Conservation (phyloP, 1,140 invertebrate genomes). For the Nomia melanderi region DNA sequence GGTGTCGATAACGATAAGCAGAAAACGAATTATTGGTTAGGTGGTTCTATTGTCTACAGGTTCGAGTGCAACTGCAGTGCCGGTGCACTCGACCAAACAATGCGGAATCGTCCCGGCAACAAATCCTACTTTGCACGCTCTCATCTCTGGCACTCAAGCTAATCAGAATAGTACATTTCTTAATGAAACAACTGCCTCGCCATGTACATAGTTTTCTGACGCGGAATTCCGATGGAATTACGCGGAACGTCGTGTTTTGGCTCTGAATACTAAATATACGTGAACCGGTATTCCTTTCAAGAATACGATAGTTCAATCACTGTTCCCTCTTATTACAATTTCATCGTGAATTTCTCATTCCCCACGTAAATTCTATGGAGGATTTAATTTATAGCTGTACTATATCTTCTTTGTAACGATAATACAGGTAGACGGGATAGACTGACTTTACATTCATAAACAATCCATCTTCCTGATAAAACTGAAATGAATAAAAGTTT, state of each 20-base stretch:
- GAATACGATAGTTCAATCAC: too few species aligned
- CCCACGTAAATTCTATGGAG: too few species aligned
- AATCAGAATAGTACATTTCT: constrained; percentile 43
- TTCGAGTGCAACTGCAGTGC: constrained; percentile 21
- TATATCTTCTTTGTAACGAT: too few species aligned
- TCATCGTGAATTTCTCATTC: background rate
- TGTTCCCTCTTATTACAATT: background rate
- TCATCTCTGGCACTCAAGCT: constrained; percentile 26
- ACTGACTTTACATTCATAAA: too few species aligned
- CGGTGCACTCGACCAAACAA: constrained; percentile 38
- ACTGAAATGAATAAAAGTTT: too few species aligned
- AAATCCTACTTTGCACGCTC: constrained; percentile 39
- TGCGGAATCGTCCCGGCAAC: constrained; percentile 28
- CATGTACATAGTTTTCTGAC: constrained; percentile 30
- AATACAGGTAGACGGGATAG: too few species aligned
- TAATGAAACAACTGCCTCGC: constrained; percentile 43
- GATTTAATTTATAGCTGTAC: too few species aligned
- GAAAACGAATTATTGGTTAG: constrained; percentile 34
- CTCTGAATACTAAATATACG: background rate
- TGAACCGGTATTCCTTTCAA: background rate
- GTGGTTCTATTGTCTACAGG: constrained; percentile 4
- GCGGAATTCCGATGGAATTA: constrained; percentile 22
- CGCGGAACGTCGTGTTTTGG: background rate
- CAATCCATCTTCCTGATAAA: too few species aligned
- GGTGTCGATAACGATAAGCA: constrained; percentile 21